Percentiles rank a stretch among this genome's conserved stretches.
These are phyloP conservation scores for Phoronis australis DNA, from an alignment of 2,888 invertebrate genomes.

Conservation along the genomic window DNA sequence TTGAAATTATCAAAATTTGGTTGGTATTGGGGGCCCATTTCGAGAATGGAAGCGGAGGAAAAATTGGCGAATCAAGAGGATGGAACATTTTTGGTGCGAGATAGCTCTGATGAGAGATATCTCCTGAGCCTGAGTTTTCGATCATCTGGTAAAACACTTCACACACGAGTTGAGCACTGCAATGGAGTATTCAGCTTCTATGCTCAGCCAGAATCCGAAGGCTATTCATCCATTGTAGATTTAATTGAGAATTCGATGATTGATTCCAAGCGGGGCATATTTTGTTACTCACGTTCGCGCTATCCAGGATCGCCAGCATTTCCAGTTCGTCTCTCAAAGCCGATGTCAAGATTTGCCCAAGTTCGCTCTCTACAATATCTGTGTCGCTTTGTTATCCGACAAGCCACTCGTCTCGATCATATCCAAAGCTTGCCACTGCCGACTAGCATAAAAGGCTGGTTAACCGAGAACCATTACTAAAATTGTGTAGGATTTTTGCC, in stretches of 20 bases:
- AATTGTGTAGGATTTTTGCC: too few relatives aligned
- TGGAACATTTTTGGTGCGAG: conserved; percentile 71
- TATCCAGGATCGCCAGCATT: conserved; percentile 66
- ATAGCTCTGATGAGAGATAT: conserved; percentile 67
- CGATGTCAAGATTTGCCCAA: conserved; percentile 69
- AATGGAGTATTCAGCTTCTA: conserved; percentile 60
- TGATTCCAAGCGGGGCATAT: conserved; percentile 66
- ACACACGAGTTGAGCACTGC: conserved; percentile 69
- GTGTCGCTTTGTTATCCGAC: conserved; percentile 69
- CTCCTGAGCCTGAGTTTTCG: conserved; percentile 72
- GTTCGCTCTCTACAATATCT: conserved; percentile 67
- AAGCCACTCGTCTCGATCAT: conserved; percentile 64
- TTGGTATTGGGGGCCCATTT: conserved; percentile 79
- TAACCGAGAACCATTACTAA: conserved; percentile 51
- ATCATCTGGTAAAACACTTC: conserved; percentile 63
- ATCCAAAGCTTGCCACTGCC: conserved; percentile 67
- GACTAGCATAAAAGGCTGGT: conserved; percentile 54
- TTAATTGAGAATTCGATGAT: conserved; percentile 70
- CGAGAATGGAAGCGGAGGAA: conserved; percentile 66
- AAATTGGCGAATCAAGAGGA: conserved; percentile 66
- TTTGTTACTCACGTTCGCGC: conserved; percentile 67
- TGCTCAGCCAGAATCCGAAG: conserved; percentile 51
- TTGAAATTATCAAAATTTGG: conserved; percentile 52
- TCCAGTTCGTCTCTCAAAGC: conserved; percentile 69
- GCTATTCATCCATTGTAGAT: conserved; percentile 61